Conservation (phyloP, 2,113 vertebrate species). For the Climacteris rufus region DNA sequence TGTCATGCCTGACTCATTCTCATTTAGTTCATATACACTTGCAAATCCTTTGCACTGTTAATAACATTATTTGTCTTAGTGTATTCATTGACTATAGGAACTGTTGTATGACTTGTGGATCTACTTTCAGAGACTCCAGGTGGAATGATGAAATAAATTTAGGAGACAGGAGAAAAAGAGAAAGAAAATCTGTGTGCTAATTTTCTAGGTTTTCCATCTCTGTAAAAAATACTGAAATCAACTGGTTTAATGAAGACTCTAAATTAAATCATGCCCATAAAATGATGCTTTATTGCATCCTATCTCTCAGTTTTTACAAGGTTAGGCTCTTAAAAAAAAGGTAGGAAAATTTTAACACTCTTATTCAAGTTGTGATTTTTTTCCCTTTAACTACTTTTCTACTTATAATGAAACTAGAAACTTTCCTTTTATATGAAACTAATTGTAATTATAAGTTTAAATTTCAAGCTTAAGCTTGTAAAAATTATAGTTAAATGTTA, state of each 20-base stretch:
- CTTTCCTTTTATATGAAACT: neutral
- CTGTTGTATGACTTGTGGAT: neutral
- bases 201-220: neutral
- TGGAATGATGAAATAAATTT: neutral
- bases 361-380: neutral
- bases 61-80: neutral
- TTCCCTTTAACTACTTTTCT: neutral
- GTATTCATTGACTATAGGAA: neutral
- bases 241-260: neutral
- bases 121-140: neutral
- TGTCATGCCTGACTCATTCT: neutral
- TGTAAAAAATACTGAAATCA: neutral
- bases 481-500: neutral
- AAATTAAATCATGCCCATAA: neutral
- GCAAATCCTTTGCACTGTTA: conserved; percentile 11
- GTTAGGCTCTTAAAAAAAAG: neutral
- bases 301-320: neutral
- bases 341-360: neutral
- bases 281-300: neutral
- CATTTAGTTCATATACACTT: neutral
- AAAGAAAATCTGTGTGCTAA: neutral
- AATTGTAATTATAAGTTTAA: neutral
- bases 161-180: neutral
- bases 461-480: neutral
- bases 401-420: neutral